Conservation (phyloP, 2,888 invertebrate genomes). For the Acanthosepion esculentum region DNA sequence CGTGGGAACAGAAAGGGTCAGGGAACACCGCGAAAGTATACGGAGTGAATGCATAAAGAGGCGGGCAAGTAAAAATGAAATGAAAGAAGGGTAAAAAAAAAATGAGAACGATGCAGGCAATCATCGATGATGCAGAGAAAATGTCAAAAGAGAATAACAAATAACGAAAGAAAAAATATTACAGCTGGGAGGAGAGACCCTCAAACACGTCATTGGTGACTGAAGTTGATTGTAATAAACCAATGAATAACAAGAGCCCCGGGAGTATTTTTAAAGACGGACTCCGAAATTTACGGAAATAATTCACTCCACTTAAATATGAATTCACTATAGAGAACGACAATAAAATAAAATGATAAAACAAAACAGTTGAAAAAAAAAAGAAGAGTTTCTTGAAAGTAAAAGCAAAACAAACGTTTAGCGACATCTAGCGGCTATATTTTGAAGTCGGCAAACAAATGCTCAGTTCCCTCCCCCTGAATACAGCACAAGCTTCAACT, state of each 20-base stretch:
- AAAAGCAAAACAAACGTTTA: neutral
- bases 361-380: neutral
- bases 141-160: neutral
- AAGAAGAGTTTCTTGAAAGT: neutral
- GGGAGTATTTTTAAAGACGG: neutral
- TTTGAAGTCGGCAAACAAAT: neutral
- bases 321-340: too few species aligned
- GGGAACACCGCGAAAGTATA: too few species aligned
- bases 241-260: neutral
- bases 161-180: neutral
- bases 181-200: neutral
- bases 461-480: neutral
- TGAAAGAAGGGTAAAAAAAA: neutral
- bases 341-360: neutral
- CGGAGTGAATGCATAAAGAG: too few species aligned
- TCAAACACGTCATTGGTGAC: neutral
- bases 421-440: neutral
- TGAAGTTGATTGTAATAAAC: neutral
- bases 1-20: too few species aligned
- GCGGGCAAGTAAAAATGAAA: neutral
- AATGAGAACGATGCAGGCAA: neutral
- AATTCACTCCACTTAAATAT: neutral
- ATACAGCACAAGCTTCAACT: neutral
- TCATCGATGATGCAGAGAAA: neutral
- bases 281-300: neutral